phyloP scores from a whole-genome alignment of 2,113 vertebrate species.

The Perca fluviatilis region DNA sequence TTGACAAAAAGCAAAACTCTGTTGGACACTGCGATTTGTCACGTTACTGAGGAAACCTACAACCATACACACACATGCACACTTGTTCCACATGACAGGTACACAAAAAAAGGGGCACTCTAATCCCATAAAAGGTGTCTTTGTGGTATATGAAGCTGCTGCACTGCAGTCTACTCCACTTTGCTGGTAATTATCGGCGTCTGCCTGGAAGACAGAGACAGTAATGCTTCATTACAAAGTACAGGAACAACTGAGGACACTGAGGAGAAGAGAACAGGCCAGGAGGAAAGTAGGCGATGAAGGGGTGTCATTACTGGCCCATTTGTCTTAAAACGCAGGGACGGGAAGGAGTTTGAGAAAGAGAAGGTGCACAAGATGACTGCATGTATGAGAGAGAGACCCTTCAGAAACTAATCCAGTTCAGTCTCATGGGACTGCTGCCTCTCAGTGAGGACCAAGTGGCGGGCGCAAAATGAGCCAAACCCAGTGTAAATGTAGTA shows the following conservation, averaged over 20 bases:
- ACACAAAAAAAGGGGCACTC: slow-evolving; percentile 63
- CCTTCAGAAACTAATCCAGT: slow-evolving; percentile 50
- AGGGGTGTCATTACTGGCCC: slow-evolving; percentile 52
- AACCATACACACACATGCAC: slow-evolving; percentile 27
- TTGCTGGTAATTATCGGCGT: slow-evolving; percentile 80
- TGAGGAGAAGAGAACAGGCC: slow-evolving; percentile 43
- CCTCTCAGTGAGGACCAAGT: slow-evolving; percentile 43
- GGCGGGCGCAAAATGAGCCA: slow-evolving; percentile 40
- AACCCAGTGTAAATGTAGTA: slow-evolving; percentile 45
- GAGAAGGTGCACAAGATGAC: slow-evolving; percentile 30
- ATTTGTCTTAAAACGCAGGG: slow-evolving; percentile 50
- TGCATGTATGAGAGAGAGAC: slow-evolving; percentile 31
- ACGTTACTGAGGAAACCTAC: slow-evolving; percentile 51
- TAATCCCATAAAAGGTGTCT: slow-evolving; percentile 84
- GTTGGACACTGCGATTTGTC: slow-evolving; percentile 24
- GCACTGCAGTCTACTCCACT: slow-evolving; percentile 69
- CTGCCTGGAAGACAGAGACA: slow-evolving; percentile 71
- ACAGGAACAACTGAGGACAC: slow-evolving; percentile 40
- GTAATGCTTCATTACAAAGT: slow-evolving; percentile 77
- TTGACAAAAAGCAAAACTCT: slow-evolving; percentile 40
- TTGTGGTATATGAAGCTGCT: slow-evolving; percentile 79
- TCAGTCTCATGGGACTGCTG: slow-evolving; percentile 11
- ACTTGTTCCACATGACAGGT: slow-evolving; percentile 54
- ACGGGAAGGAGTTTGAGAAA: slow-evolving; percentile 27
- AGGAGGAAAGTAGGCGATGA: slow-evolving; percentile 38